Evolutionary conservation across 2,113 vertebrate species (phyloP).

Genomic region (Anser cygnoides): DNA sequence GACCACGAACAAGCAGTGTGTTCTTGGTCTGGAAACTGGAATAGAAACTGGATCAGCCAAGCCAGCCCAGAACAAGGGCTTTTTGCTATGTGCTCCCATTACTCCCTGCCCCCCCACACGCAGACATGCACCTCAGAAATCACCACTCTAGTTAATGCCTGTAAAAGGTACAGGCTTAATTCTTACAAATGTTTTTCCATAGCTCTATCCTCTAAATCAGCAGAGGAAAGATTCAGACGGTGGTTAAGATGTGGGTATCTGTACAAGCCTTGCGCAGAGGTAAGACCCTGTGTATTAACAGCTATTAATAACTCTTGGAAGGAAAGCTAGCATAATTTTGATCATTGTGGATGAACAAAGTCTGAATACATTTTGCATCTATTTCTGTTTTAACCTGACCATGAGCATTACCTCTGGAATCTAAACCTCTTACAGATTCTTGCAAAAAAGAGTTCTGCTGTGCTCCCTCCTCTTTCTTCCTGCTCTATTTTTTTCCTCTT

Average conservation of each 20-base stretch:
- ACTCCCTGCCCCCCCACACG: neutral
- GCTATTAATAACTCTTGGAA: neutral
- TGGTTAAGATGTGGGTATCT: neutral
- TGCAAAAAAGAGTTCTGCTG: neutral
- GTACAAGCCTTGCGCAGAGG: neutral
- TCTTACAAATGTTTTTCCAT: neutral
- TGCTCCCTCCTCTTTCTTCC: neutral
- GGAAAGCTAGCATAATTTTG: neutral
- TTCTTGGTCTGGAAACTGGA: neutral
- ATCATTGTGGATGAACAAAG: neutral
- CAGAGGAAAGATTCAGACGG: neutral
- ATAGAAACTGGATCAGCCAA: neutral
- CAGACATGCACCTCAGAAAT: fast-evolving
- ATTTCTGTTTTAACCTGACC: neutral
- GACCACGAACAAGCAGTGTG: neutral
- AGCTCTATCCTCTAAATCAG: neutral
- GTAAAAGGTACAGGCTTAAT: neutral
- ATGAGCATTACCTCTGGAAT: neutral
- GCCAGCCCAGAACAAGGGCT: neutral
- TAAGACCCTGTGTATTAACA: neutral
- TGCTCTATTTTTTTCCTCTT: neutral
- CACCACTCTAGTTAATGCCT: neutral
- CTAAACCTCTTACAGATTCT: neutral
- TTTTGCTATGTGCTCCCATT: neutral
- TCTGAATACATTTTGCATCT: neutral